Evolutionary conservation across 2,113 vertebrate genomes (phyloP), one percentile per base, ranked within the genome.

Genomic region (Pongo pygmaeus): DNA sequence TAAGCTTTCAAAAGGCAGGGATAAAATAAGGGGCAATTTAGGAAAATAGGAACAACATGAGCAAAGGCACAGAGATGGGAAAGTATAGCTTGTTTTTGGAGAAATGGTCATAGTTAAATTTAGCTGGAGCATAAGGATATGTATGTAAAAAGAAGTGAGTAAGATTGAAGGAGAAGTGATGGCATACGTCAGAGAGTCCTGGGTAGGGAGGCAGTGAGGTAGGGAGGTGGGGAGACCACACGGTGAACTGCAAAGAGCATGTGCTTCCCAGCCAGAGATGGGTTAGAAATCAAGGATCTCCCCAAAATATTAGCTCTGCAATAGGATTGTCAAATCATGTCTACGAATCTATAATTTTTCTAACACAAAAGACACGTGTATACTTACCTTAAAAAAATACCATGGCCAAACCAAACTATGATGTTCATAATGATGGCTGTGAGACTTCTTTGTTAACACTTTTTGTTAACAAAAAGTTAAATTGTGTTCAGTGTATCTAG

Each of bases 21-120:
- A 43, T 75, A 55, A 95, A 96, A 83, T 81, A 52, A 84, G 80
- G 25, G 57, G 46, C 4, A 91, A 61, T 43, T 91, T 84, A 91
- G 57, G 46, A 89, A 95, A 72, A 93, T 2, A n/a, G 35, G 86
- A 75, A 89, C 22, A 27, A 2, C 17, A 38, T 18, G 32, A 89
- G 6, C 12, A 92, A 88, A 83, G 64, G 2, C 35, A 23, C 38
- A 40, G 70, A 69, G 38, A 79, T 48, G 17, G 38, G 27, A n/a
- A 59, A 67, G 5, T 25, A 50, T 43, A 81, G 32, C 38, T 93
- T 6, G 55, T 11, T 69, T 89, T 67, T 87, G 55, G 75, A 94
- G 89, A 94, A 79, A 55, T 48, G 46, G 4, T 80, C n/a, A 20
- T 59, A 30, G 7, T 90, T 20, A 79, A 25, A 67, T 92, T 85